These are phyloP conservation scores for Dynastes hyllus DNA, from an alignment of 2,888 invertebrate genomes.

Conservation along the genomic window DNA sequence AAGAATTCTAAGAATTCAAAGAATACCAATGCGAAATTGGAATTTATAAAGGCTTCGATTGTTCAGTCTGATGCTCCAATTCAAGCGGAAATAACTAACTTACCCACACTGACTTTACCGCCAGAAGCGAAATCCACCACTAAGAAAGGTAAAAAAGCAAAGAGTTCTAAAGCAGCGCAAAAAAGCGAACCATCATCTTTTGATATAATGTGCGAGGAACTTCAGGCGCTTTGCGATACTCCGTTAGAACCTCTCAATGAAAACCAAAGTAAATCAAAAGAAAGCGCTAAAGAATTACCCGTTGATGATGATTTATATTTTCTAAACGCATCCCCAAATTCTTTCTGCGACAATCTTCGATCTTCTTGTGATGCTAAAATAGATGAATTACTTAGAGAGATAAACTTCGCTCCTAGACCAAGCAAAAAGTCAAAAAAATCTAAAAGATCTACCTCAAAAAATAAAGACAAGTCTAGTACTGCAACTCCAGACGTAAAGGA, in stretches of 20 bases:
- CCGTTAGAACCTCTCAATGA: conserved; percentile 8
- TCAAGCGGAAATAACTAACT: background rate
- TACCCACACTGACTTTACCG: background rate
- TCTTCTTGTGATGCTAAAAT: conserved; percentile 42
- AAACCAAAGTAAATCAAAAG: background rate
- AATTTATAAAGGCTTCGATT: background rate
- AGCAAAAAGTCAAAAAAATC: conserved; percentile 34
- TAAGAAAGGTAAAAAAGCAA: conserved; percentile 20
- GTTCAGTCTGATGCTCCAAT: background rate
- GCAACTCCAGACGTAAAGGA: background rate
- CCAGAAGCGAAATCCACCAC: background rate
- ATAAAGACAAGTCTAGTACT: background rate
- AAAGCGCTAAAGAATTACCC: conserved; percentile 2
- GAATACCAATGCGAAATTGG: background rate
- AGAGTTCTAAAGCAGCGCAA: background rate
- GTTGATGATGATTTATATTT: conserved; percentile 28
- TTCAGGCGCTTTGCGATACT: conserved; percentile 31
- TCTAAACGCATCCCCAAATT: conserved; percentile 15
- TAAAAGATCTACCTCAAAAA: conserved; percentile 15
- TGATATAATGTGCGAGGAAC: conserved; percentile 41
- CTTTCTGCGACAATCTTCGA: conserved; percentile 37
- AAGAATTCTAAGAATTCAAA: conserved; percentile 4
- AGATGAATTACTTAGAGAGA: conserved; percentile 35
- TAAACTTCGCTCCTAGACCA: conserved; percentile 23
- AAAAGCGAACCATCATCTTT: conserved; percentile 18